Evolutionary conservation across 2,113 vertebrate species (phyloP).

Genomic region (Engraulis encrasicolus): DNA sequence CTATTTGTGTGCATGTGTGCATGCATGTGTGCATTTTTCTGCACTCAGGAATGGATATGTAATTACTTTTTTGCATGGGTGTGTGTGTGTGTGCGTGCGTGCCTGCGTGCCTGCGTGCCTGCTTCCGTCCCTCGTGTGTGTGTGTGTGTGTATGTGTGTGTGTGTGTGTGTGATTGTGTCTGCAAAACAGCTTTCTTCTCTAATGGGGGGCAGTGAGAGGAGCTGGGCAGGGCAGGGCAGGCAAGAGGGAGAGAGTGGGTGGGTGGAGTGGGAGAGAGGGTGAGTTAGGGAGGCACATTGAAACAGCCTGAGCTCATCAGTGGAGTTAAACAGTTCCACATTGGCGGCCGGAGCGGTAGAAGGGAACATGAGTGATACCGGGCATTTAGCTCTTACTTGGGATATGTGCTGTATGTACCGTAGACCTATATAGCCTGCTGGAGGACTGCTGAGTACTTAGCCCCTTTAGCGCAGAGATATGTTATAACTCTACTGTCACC

Average conservation of each 20-base stretch:
- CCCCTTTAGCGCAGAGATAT: too few species aligned
- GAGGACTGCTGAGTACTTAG: constrained; percentile 35
- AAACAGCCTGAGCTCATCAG: constrained; percentile 64
- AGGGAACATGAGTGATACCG: constrained; percentile 35
- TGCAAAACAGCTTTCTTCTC: background rate
- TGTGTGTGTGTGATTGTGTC: background rate
- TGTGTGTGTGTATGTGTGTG: background rate
- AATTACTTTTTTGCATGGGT: constrained; percentile 26
- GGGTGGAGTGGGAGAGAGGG: background rate
- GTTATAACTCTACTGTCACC: too few species aligned
- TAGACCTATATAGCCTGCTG: constrained; percentile 24
- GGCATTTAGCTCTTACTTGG: constrained; percentile 44
- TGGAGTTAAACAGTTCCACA: constrained; percentile 65
- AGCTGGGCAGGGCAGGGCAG: too few species aligned
- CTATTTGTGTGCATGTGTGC: constrained; percentile 55
- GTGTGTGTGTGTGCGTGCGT: constrained; percentile 33
- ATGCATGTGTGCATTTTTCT: constrained; percentile 49
- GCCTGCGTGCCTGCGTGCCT: too few species aligned
- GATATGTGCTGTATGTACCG: too few species aligned
- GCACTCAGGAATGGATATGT: background rate
- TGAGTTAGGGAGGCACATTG: background rate
- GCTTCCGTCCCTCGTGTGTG: too few species aligned
- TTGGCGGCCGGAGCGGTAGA: constrained; percentile 56
- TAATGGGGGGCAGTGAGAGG: background rate
- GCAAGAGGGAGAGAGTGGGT: background rate